Evolutionary conservation across 2,888 invertebrate genomes (phyloP).

Genomic region (Myopa tessellatipennis): DNA sequence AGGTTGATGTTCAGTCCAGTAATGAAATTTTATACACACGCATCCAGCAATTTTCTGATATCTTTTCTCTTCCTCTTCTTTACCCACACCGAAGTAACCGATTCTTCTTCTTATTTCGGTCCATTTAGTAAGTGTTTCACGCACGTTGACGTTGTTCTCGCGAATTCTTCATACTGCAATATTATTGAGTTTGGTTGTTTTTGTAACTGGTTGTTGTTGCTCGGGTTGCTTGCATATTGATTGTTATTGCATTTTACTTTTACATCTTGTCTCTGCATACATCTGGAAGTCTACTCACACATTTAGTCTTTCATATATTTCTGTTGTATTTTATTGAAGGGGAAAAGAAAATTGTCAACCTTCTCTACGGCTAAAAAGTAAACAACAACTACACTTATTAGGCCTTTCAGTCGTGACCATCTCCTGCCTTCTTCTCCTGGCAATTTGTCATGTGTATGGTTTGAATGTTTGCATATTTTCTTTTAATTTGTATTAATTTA

Average conservation of each 20-base stretch:
- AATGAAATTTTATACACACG: neutral
- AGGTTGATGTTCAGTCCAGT: neutral
- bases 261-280: too few relatives aligned
- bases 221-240: too few relatives aligned
- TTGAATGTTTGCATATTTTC: slow-evolving; percentile 38
- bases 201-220: too few relatives aligned
- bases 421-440: neutral
- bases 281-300: slow-evolving; percentile 8
- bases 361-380: neutral
- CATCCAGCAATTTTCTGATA: neutral
- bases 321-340: neutral
- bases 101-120: too few relatives aligned
- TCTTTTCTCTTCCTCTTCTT: neutral
- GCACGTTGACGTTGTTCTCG: too few relatives aligned
- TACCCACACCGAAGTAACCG: neutral
- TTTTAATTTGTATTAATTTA: slow-evolving; percentile 37
- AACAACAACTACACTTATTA: slow-evolving; percentile 10
- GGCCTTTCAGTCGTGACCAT: slow-evolving; percentile 1
- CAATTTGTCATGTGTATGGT: slow-evolving; percentile 36
- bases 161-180: too few relatives aligned
- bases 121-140: too few relatives aligned
- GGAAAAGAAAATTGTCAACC: neutral
- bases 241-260: too few relatives aligned
- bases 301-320: slow-evolving; percentile 20
- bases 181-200: too few relatives aligned